Conservation (phyloP, 2,797 vertebrate species). For the Anabacerthia variegaticeps region DNA sequence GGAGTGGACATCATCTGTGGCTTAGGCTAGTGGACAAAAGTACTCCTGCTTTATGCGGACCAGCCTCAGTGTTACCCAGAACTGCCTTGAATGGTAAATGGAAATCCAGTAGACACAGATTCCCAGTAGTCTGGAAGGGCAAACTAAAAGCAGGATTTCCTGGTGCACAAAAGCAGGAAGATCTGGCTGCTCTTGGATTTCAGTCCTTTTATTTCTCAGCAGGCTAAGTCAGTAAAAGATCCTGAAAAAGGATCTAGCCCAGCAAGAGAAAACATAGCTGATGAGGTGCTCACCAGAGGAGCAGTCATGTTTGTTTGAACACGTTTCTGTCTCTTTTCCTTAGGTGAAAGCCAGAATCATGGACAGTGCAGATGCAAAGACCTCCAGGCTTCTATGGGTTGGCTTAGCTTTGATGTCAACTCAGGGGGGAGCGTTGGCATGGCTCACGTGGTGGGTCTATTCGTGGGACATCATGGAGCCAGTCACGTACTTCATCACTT, state of each 20-base stretch:
- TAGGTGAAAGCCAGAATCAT: slow-evolving; percentile 85
- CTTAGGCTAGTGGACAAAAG: background rate
- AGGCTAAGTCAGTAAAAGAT: background rate
- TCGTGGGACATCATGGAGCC: slow-evolving; percentile 99
- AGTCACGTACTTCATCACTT: slow-evolving; percentile 93
- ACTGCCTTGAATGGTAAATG: background rate
- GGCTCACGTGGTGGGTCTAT: slow-evolving; percentile 98
- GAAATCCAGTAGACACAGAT: background rate
- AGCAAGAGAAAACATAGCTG: background rate
- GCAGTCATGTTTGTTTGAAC: background rate
- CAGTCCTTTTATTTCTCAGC: background rate
- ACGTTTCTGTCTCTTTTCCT: background rate
- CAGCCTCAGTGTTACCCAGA: background rate
- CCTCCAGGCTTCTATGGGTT: slow-evolving; percentile 81
- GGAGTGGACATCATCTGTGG: background rate
- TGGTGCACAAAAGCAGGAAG: background rate
- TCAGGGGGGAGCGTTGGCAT: slow-evolving; percentile 90
- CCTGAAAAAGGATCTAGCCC: background rate
- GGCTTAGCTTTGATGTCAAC: slow-evolving; percentile 89
- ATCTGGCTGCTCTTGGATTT: background rate
- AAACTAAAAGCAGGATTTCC: background rate
- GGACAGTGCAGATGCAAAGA: slow-evolving; percentile 75
- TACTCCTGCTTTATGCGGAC: background rate
- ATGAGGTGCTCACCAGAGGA: background rate
- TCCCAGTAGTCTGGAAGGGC: background rate